phyloP scores from a whole-genome alignment of 2,888 invertebrate species.

The Himalopsyche tibetana region DNA sequence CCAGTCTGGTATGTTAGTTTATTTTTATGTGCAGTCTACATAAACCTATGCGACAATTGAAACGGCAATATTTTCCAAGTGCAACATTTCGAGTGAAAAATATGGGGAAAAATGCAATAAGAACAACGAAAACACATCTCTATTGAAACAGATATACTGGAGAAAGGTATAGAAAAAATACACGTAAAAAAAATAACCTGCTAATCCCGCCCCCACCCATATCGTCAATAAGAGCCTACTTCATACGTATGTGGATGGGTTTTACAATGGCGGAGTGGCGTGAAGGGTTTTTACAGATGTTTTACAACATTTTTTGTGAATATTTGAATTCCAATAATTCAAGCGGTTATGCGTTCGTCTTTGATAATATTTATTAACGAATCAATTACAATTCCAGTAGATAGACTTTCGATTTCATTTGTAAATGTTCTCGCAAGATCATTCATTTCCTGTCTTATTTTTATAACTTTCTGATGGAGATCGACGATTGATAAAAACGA shows the following conservation, averaged over 20 bases:
- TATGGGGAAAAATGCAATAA: constrained; percentile 34
- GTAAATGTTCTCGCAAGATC: too few species aligned
- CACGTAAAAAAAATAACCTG: constrained; percentile 31
- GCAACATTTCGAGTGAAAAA: constrained; percentile 42
- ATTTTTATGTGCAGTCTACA: background rate
- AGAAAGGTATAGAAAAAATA: constrained; percentile 32
- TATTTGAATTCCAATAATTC: too few species aligned
- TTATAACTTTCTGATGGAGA: too few species aligned
- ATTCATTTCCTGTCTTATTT: too few species aligned
- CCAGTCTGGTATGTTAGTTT: too few species aligned
- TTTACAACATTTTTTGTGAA: too few species aligned
- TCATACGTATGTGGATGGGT: background rate
- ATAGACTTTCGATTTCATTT: too few species aligned
- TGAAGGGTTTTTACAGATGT: too few species aligned
- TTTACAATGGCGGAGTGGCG: background rate
- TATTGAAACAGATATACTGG: constrained; percentile 33
- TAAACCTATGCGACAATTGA: background rate
- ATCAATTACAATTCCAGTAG: too few species aligned
- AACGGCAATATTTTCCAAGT: constrained; percentile 35
- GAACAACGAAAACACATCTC: constrained; percentile 41
- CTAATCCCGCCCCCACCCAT: constrained; percentile 41
- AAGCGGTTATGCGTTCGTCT: too few species aligned
- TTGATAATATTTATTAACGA: too few species aligned
- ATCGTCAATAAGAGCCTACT: constrained; percentile 44
- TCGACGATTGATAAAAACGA: too few species aligned